A percentile compares a stretch with the other conserved stretches of the same genome.
Evolutionary conservation across 2,113 vertebrate species (phyloP).

Genomic region (Gasterosteus nipponicus): DNA sequence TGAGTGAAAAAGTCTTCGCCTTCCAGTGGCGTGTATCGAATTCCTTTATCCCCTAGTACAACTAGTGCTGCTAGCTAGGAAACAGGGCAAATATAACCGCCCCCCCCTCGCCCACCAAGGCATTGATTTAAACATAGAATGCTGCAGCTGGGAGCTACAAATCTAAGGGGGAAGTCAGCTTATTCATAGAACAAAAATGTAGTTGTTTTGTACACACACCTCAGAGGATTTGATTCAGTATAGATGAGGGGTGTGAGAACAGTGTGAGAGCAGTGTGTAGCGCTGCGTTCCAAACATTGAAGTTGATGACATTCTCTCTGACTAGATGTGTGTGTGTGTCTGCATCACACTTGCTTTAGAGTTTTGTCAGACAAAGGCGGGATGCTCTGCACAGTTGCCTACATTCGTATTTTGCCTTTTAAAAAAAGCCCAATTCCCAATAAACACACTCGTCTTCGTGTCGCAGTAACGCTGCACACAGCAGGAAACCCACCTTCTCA

Average conservation of each 20-base stretch:
- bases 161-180: slow-evolving; percentile 76
- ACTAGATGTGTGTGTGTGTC: slow-evolving; percentile 16
- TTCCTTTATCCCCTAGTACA: slow-evolving; percentile 73
- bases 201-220: slow-evolving; percentile 70
- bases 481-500: slow-evolving; percentile 49
- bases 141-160: slow-evolving; percentile 78
- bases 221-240: slow-evolving; percentile 71
- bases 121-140: slow-evolving; percentile 80
- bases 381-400: slow-evolving; percentile 33
- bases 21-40: slow-evolving; percentile 76
- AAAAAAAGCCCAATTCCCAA: slow-evolving; percentile 43
- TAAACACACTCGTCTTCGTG: slow-evolving; percentile 25
- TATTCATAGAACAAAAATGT: slow-evolving; percentile 79
- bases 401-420: slow-evolving; percentile 30
- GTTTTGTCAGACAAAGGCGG: slow-evolving; percentile 26
- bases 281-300: slow-evolving; percentile 42
- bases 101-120: slow-evolving; percentile 74
- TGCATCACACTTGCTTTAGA: slow-evolving; percentile 21
- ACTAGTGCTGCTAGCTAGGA: slow-evolving; percentile 76
- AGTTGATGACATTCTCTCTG: slow-evolving; percentile 39
- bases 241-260: slow-evolving; percentile 68
- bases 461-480: slow-evolving; percentile 42
- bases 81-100: slow-evolving; percentile 79
- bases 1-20: slow-evolving; percentile 62
- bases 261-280: slow-evolving; percentile 53